These are phyloP conservation scores for Enteromius radiatus DNA, from an alignment of 2,797 vertebrate species.

Conservation along the genomic window DNA sequence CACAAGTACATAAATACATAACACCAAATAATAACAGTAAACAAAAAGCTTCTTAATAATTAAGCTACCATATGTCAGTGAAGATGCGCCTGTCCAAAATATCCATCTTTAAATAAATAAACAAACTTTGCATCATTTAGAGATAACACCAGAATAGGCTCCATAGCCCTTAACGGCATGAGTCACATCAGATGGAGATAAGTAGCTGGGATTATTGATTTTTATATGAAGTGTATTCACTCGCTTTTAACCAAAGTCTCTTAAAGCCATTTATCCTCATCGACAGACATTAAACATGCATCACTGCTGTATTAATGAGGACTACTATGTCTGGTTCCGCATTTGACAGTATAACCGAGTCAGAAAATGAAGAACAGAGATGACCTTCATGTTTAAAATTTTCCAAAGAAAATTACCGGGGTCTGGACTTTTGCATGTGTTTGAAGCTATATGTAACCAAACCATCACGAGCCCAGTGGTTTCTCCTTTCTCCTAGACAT, in stretches of 20 bases:
- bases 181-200: conserved; percentile 67
- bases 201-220: conserved; percentile 66
- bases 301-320: conserved; percentile 40
- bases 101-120: conserved; percentile 21
- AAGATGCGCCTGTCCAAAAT: neutral
- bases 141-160: conserved; percentile 65
- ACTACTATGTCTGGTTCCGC: conserved; percentile 13
- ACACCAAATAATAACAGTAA: neutral
- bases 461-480: neutral
- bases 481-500: conserved; percentile 26
- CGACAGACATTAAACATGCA: conserved; percentile 48
- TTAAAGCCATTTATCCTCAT: conserved; percentile 52
- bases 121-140: conserved; percentile 43
- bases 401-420: neutral
- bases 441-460: conserved; percentile 56
- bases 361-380: conserved; percentile 20
- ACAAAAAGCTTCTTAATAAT: neutral
- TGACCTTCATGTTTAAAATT: conserved; percentile 27
- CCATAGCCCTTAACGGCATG: conserved; percentile 54
- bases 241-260: conserved; percentile 59
- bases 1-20: neutral
- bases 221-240: conserved; percentile 55
- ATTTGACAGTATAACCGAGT: conserved; percentile 25
- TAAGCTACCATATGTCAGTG: neutral
- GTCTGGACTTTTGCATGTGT: conserved; percentile 48